A percentile compares a stretch with the other conserved stretches of the same genome.
phyloP scores from a whole-genome alignment of 2,888 invertebrate genomes.

The Synergus itoensis region DNA sequence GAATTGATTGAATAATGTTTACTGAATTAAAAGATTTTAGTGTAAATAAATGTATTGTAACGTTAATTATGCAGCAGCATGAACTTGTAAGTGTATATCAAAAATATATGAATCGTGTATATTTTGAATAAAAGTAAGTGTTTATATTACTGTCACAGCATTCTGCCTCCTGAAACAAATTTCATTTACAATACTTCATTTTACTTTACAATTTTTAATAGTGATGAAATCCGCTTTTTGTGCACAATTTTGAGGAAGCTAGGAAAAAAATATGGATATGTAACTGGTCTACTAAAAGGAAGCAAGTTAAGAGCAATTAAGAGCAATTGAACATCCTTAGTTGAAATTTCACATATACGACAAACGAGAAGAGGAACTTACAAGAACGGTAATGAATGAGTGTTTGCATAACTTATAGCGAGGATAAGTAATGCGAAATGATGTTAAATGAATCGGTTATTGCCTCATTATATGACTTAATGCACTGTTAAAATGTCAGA shows the following conservation, averaged over 20 bases:
- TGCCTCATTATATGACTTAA: slow-evolving; percentile 56
- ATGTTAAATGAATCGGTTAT: slow-evolving; percentile 61
- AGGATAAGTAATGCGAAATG: slow-evolving; percentile 60
- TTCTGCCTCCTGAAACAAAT: background rate
- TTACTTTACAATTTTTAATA: background rate
- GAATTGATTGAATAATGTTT: background rate
- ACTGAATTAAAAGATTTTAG: slow-evolving; percentile 16
- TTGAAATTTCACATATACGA: background rate
- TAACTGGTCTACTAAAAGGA: background rate
- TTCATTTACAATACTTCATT: background rate
- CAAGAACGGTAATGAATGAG: slow-evolving; percentile 37
- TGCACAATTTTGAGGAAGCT: background rate
- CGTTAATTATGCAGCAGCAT: slow-evolving; percentile 12
- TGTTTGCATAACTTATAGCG: slow-evolving; percentile 46
- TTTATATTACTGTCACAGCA: slow-evolving; percentile 40
- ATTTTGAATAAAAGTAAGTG: slow-evolving; percentile 51
- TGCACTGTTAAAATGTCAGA: slow-evolving; percentile 58
- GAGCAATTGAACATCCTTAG: background rate
- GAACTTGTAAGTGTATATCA: background rate
- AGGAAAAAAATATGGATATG: background rate
- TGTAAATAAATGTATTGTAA: slow-evolving; percentile 32
- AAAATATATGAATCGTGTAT: slow-evolving; percentile 43
- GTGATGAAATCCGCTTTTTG: background rate
- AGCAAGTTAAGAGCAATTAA: background rate
- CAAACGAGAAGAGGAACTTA: slow-evolving; percentile 8